Base-by-base conservation (phyloP, 2,113 vertebrate species). In the Otolemur garnettii region DNA sequence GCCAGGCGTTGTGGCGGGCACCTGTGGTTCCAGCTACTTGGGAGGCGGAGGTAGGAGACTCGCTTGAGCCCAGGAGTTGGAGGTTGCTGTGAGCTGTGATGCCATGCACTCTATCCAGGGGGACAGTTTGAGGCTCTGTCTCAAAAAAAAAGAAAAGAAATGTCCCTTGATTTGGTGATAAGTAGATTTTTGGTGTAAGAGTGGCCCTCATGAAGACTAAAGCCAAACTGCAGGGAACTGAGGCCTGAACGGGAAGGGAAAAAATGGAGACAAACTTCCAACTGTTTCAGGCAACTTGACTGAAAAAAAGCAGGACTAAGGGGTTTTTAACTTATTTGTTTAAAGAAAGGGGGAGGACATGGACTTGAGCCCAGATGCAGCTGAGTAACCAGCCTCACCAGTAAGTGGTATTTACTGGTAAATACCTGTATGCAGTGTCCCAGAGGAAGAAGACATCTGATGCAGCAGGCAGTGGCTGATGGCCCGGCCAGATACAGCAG, bases 401-500 rank as follows among this genome's bases (percentile, higher is more conserved):
- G 24, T 26, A 19, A 18, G 24, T 66, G 45, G 10, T 50, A 50
- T 50, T 50, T 10, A 50, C 8, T 50, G 45, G 45, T 50, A 50
- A 50, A 50, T 50, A 50, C 45, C 57, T 42, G 24, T 28, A 38
- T 19, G 11, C 4, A 24, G 28, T 12, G 11, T 81, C 53, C 14
- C 42, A 71, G 21, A 50, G 38, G 68, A n/a, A 22, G 85, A 55
- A 42, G 77, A 66, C 1, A 10, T 50, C 55, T 38, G 35, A 35
- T 26, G 9, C 19, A 26, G 45, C 6, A 35, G 26, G 15, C 45
- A n/a, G 62, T 5, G 14, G 71, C 64, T 5, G 38, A 71, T 0
- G 6, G 64, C 12, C 1, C 0, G 6, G 64, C 12, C 1, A 0
- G 3, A 6, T 2, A 1, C 7, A 19, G 4, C 7, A 26, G 1